These are phyloP conservation scores for Drosophila parthenogenetica DNA, from an alignment of 2,888 invertebrate genomes.

Conservation along the genomic window DNA sequence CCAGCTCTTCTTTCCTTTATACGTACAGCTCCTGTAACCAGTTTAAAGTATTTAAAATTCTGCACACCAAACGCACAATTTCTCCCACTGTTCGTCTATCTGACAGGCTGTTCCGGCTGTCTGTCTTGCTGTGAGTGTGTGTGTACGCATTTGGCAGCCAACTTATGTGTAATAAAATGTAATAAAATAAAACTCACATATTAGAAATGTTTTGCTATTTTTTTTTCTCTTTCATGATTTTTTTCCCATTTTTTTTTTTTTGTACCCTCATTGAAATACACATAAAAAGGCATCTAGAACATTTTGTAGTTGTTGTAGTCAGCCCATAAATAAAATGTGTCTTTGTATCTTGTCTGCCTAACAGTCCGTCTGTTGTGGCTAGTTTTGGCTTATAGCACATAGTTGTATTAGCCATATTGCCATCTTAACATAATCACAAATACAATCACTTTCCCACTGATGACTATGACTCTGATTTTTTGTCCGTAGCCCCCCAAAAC, in stretches of 20 bases:
- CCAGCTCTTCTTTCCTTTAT: too few species aligned
- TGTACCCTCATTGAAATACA: conserved; percentile 16
- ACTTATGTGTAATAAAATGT: conserved; percentile 79
- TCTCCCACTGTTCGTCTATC: background rate
- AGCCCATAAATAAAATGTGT: conserved; percentile 51
- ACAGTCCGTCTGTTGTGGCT: conserved; percentile 22
- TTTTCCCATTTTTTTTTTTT: conserved; percentile 9
- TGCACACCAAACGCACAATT: background rate
- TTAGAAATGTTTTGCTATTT: conserved; percentile 70
- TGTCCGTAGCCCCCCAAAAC: conserved; percentile 14
- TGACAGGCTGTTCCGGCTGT: conserved; percentile 15
- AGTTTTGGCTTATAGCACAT: conserved; percentile 45
- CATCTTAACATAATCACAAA: conserved; percentile 40
- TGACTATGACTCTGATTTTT: conserved; percentile 41
- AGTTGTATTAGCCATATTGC: conserved; percentile 57
- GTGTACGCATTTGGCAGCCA: conserved; percentile 71
- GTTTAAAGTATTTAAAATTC: too few species aligned
- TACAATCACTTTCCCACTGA: conserved; percentile 31
- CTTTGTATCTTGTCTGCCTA: conserved; percentile 15
- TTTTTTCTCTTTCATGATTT: conserved; percentile 13
- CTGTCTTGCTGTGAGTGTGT: conserved; percentile 28
- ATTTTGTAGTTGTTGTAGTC: conserved; percentile 39
- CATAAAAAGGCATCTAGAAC: conserved; percentile 47
- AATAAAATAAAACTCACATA: conserved; percentile 79
- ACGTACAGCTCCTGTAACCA: too few species aligned